phyloP scores from a whole-genome alignment of 2,797 vertebrate species.

The Phrynocephalus vlangalii region DNA sequence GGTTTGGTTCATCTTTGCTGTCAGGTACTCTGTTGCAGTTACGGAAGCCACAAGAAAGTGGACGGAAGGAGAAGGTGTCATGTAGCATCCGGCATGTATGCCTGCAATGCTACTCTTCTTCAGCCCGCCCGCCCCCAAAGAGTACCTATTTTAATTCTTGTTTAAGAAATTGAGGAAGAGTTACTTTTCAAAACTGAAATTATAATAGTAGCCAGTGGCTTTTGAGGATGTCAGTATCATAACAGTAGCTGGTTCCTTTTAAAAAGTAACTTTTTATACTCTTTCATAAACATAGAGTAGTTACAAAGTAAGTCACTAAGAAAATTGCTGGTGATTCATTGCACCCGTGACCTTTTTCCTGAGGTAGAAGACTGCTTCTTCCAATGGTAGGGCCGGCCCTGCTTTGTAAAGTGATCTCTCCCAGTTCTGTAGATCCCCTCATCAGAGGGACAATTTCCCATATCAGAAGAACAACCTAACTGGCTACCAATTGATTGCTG shows the following conservation, averaged over 20 bases:
- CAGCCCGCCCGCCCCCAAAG: no score
- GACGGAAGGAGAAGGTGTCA: neutral
- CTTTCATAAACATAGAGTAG: no score
- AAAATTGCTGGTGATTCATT: neutral
- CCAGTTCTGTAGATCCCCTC: neutral
- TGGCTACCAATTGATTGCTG: neutral
- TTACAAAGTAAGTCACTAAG: neutral
- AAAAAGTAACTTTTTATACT: neutral
- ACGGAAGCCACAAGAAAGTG: neutral
- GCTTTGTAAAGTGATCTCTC: neutral
- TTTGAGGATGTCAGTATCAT: neutral
- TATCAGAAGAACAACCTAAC: neutral
- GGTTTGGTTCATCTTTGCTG: neutral
- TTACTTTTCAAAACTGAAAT: no score
- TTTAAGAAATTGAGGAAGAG: no score
- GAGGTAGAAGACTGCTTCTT: neutral
- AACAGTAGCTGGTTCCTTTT: neutral
- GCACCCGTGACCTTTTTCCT: neutral
- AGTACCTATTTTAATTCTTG: no score
- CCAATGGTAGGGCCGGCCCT: neutral
- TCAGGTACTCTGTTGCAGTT: neutral
- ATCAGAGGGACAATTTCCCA: neutral
- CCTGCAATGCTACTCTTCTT: no score
- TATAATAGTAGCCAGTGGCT: no score
- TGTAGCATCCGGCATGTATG: neutral